Evolutionary conservation across 2,113 vertebrate genomes (phyloP).

Genomic region (Cinclus cinclus): DNA sequence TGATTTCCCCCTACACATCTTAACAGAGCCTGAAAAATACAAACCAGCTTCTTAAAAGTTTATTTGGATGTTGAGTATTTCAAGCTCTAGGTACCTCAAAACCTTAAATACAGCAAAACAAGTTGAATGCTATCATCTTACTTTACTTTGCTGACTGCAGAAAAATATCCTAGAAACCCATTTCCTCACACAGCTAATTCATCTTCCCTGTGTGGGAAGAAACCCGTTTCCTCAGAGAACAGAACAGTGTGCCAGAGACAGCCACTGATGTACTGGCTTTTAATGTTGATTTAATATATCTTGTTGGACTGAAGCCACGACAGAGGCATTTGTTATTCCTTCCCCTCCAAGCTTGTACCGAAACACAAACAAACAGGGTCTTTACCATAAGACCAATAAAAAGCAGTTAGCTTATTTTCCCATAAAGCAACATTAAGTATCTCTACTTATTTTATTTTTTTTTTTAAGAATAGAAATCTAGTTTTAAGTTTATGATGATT

Average conservation of each 20-base stretch:
- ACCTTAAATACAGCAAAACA: not conserved
- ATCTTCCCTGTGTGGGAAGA: not conserved
- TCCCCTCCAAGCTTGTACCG: not conserved
- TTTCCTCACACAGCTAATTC: not conserved
- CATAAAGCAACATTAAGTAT: not conserved
- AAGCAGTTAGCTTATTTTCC: not conserved
- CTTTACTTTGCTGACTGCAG: constrained; percentile 2
- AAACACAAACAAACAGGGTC: not conserved
- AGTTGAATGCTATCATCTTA: not conserved
- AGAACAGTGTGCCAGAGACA: not conserved
- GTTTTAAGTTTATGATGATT: not conserved
- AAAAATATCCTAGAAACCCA: constrained; percentile 5
- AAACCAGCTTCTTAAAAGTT: not conserved
- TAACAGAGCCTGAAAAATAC: not conserved
- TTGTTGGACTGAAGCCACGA: not conserved
- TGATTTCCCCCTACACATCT: not conserved
- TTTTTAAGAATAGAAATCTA: not conserved
- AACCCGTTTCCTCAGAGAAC: not conserved
- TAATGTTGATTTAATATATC: not conserved
- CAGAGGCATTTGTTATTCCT: not conserved
- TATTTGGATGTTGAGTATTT: not conserved
- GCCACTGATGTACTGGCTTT: not conserved
- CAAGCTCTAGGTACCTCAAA: not conserved
- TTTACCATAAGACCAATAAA: not conserved
- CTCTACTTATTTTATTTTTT: not conserved